Base-by-base conservation (phyloP, 2,888 invertebrate species). In the Stenodema calcarata region DNA sequence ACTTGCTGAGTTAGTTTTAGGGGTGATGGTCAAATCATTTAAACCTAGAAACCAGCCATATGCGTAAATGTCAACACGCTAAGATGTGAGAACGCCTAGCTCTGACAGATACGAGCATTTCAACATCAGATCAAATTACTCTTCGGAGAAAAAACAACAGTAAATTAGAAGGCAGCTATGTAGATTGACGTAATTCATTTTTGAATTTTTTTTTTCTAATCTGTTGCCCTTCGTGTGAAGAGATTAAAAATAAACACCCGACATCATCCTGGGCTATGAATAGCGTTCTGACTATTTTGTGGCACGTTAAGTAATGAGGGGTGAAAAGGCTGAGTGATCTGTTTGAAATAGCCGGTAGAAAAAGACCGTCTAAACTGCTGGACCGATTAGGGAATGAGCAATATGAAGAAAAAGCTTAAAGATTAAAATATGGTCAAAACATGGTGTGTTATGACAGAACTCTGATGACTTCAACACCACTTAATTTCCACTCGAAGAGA, bases 201-300 rank as follows among this genome's bases (percentile, higher is more conserved):
- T 62, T 18, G 9, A 23, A 23, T 62, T 62, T 62, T 54, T 62
- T 7, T 12, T 23, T 23, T 11, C 50, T 23, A 62, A 62, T 62
- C 18, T 14, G 73, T 35, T n/a, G 73, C 73, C 73, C 73, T 73
- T 35, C 35, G 41, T 62, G 62, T 73, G 7, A 41, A 16, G 3
- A 35, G 35, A 18, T 73, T 73, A 30, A 73, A 73, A 73, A 73
- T 73, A 73, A 73, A 23, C 62, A 62, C 18, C 35, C 73, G 30
- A 30, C 73, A 73, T 73, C 73, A 73, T 73, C 73, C 73, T 6
- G 28, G n/a, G 73, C 35, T 73, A 73, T 73, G 30, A 73, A 35
- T 73, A 73, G 73, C 0, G 73, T 2, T 7, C 18, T 23, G n/a
- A 18, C 30, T 7, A 35, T 73, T 73, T 35, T 12, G 73, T 73